Conservation (phyloP, 2,888 invertebrate genomes). For the Bhutanitis thaidina region DNA sequence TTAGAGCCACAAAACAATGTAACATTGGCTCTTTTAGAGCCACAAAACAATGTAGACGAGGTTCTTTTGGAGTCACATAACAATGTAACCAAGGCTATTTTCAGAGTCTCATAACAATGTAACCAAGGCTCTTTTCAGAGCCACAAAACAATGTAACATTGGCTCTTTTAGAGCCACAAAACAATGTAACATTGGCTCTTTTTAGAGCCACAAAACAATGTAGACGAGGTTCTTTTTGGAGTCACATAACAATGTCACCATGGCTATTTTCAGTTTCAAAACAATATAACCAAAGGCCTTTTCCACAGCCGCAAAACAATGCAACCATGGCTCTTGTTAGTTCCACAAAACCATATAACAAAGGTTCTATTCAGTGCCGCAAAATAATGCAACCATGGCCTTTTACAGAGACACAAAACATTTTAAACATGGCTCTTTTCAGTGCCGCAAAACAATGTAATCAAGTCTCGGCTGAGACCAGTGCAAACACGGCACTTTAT, state of each 20-base stretch:
- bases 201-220: not conserved
- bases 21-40: not conserved
- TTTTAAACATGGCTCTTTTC: not conserved
- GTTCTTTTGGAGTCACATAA: conserved; percentile 3
- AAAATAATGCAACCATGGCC: not conserved
- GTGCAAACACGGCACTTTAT: not conserved
- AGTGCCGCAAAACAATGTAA: conserved; percentile 11
- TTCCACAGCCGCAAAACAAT: not conserved
- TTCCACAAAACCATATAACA: not conserved
- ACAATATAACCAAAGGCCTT: conserved; percentile 10
- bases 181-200: conserved; percentile 5
- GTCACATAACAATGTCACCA: no score
- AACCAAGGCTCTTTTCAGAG: not conserved
- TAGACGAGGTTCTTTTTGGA: not conserved
- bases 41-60: not conserved
- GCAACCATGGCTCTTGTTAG: not conserved
- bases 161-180: not conserved
- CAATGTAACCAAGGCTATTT: conserved; percentile 15
- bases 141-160: conserved; percentile 3
- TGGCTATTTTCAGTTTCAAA: no score
- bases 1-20: not conserved
- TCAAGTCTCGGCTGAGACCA: conserved; percentile 6
- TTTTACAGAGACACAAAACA: not conserved
- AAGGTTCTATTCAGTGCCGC: not conserved
- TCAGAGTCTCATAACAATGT: conserved; percentile 6